Conservation (phyloP, 2,113 vertebrate genomes). For the Cavia porcellus region DNA sequence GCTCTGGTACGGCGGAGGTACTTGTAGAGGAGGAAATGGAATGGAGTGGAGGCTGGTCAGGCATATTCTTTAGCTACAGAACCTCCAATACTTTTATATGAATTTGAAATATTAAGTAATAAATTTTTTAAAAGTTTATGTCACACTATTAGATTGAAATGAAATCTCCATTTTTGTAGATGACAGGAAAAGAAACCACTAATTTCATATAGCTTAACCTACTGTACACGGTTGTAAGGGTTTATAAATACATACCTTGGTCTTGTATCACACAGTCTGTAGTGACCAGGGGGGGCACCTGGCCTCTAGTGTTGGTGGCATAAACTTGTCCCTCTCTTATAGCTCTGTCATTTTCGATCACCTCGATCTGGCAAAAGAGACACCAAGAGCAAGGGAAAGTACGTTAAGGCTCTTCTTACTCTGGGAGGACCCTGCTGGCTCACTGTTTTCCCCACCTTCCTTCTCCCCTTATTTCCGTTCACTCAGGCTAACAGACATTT, state of each 20-base stretch:
- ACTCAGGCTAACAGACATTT: background rate
- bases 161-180: background rate
- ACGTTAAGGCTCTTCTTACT: too few species aligned
- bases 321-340: slow-evolving; percentile 91
- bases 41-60: background rate
- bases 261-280: slow-evolving; percentile 95
- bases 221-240: background rate
- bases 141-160: background rate
- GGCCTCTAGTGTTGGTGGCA: slow-evolving; percentile 93
- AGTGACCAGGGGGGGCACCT: slow-evolving; percentile 96
- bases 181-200: background rate
- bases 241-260: slow-evolving; percentile 90
- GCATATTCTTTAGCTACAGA: background rate
- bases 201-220: background rate
- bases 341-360: slow-evolving; percentile 94
- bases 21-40: background rate
- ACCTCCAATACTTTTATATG: background rate
- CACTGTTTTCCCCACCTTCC: too few species aligned
- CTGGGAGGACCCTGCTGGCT: too few species aligned
- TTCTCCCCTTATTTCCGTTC: background rate
- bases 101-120: background rate
- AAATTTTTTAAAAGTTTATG: background rate
- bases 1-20: too few species aligned
- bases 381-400: background rate
- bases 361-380: slow-evolving; percentile 91